Evolutionary conservation across 2,888 invertebrate genomes (phyloP).

Genomic region (Marronus borbonicus): DNA sequence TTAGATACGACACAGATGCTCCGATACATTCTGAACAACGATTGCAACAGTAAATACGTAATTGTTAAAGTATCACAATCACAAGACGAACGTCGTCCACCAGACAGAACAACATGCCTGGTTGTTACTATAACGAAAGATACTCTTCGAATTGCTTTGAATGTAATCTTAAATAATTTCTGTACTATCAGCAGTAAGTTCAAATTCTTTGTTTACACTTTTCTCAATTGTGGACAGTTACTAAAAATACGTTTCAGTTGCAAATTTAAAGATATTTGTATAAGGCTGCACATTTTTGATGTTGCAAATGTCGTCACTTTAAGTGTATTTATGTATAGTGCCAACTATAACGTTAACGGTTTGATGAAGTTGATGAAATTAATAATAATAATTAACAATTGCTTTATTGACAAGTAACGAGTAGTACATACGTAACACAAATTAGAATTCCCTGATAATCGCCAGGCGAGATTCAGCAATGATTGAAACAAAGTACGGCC

Average conservation of each 20-base stretch:
- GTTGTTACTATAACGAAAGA: slow-evolving; percentile 21
- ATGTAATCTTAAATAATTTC: not conserved
- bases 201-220: not conserved
- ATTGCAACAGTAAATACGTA: slow-evolving; percentile 12
- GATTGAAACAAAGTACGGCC: no score
- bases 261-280: no score
- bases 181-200: not conserved
- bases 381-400: no score
- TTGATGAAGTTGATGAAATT: no score
- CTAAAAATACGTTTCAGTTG: not conserved
- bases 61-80: slow-evolving; percentile 24
- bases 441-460: no score
- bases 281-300: no score
- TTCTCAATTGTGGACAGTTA: not conserved
- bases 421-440: no score
- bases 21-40: slow-evolving; percentile 46
- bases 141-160: not conserved
- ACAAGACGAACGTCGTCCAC: not conserved
- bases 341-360: no score
- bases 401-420: no score
- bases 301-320: no score
- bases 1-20: slow-evolving; percentile 53
- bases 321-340: no score
- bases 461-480: no score
- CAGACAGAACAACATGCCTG: slow-evolving; percentile 22